Percentiles rank a stretch among this genome's conserved stretches.
phyloP scores from a whole-genome alignment of 1,140 invertebrate species.

The honey bee (Apis mellifera) region DNA sequence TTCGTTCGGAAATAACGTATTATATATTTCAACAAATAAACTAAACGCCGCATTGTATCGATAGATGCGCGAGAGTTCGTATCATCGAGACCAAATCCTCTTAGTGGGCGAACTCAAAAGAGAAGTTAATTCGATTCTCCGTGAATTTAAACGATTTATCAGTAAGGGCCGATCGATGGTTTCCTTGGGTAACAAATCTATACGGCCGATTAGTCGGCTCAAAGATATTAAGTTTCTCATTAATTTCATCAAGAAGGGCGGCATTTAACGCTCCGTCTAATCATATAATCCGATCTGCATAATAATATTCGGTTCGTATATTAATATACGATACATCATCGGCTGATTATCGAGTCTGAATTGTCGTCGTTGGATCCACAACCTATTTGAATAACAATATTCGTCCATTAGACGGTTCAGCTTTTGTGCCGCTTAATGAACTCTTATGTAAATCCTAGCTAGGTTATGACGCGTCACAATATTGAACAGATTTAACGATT shows the following conservation, averaged over 20 bases:
- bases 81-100: constrained; percentile 35
- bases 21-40: background rate
- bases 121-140: constrained; percentile 39
- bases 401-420: constrained; percentile 61
- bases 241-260: constrained; percentile 54
- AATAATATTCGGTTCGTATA: constrained; percentile 61
- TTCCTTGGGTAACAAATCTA: constrained; percentile 25
- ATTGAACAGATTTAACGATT: constrained; percentile 71
- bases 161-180: constrained; percentile 16
- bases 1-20: no score
- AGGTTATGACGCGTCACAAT: constrained; percentile 63
- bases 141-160: constrained; percentile 54
- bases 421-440: constrained; percentile 60
- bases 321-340: constrained; percentile 77
- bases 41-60: background rate
- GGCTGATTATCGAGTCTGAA: constrained; percentile 55
- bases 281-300: constrained; percentile 70
- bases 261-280: constrained; percentile 56
- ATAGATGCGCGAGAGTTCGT: constrained; percentile 4
- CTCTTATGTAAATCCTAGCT: constrained; percentile 68
- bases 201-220: constrained; percentile 7
- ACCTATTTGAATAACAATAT: constrained; percentile 77
- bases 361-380: constrained; percentile 46
- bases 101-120: constrained; percentile 24
- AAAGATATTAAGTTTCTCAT: constrained; percentile 41